phyloP scores from a whole-genome alignment of 2,888 invertebrate genomes.

The Drosophila algonquin region DNA sequence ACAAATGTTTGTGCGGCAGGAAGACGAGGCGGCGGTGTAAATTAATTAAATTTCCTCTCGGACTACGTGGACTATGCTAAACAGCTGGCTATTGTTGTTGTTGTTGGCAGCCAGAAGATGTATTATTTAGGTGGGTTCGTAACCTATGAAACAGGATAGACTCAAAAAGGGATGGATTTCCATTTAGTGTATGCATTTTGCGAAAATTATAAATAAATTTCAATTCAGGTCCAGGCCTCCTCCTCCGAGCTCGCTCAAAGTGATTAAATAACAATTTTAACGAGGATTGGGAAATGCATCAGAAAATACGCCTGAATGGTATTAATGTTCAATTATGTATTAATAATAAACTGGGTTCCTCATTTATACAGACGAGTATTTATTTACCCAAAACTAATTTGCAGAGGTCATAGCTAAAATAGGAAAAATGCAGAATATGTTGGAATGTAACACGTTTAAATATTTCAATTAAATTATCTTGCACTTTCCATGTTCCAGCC shows the following conservation, averaged over 20 bases:
- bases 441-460: no score
- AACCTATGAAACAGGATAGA: background rate
- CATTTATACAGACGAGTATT: no score
- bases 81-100: constrained; percentile 22
- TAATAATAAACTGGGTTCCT: background rate
- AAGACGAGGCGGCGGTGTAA: constrained; percentile 41
- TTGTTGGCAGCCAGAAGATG: background rate
- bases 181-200: no score
- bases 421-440: no score
- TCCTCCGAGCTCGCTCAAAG: background rate
- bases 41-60: constrained; percentile 69
- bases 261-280: background rate
- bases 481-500: no score
- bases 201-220: background rate
- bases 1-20: constrained; percentile 31
- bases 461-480: no score
- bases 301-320: background rate
- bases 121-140: background rate
- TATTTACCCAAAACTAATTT: no score
- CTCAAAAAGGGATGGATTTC: background rate
- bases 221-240: background rate
- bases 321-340: background rate
- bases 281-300: background rate
- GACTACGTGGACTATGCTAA: constrained; percentile 63
- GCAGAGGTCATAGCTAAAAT: no score